phyloP scores from a whole-genome alignment of 2,797 vertebrate genomes.

The Rhincodon typus region DNA sequence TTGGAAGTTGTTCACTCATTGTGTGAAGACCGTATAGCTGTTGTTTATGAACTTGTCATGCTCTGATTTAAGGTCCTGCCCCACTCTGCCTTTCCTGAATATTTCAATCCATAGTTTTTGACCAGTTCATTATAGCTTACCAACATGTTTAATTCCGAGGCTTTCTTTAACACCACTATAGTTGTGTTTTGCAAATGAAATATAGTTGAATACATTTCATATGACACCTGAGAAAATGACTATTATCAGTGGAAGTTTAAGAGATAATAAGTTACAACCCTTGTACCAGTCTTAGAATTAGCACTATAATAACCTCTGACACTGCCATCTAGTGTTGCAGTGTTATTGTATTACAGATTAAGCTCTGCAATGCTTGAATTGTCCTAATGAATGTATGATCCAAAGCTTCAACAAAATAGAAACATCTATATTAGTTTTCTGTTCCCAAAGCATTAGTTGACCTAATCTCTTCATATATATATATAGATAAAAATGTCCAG shows the following conservation, averaged over 20 bases:
- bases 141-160: background rate
- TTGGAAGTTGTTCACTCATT: background rate
- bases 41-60: background rate
- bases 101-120: background rate
- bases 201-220: background rate
- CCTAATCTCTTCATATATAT: background rate
- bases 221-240: background rate
- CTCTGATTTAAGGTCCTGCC: background rate
- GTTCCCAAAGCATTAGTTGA: background rate
- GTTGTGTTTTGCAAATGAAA: no score
- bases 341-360: background rate
- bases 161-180: background rate
- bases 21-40: background rate
- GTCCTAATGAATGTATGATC: no score
- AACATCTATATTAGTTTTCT: background rate
- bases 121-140: background rate
- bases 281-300: background rate
- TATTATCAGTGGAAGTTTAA: background rate
- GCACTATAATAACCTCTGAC: background rate
- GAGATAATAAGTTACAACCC: background rate
- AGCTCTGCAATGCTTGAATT: background rate
- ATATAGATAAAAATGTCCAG: background rate
- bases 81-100: background rate
- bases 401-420: no score
- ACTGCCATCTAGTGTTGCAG: conserved; percentile 29